Evolutionary conservation across 2,888 invertebrate species (phyloP).

Genomic region (Aplocera efformata): DNA sequence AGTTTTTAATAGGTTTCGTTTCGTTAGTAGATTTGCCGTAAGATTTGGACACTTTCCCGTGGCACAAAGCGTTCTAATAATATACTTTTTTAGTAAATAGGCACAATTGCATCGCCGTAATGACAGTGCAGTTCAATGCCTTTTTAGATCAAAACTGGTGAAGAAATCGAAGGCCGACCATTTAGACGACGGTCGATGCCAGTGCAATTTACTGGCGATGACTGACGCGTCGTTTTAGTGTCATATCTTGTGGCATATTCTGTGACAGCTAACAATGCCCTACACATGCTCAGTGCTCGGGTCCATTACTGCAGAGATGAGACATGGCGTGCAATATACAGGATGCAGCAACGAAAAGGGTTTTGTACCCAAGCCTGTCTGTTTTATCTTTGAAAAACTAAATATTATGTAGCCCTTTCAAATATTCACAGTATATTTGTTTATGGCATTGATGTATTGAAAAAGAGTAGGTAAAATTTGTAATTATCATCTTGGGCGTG

Average conservation of each 20-base stretch:
- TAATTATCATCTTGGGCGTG: too few relatives aligned
- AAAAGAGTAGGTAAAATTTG: too few relatives aligned
- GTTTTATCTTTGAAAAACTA: too few relatives aligned
- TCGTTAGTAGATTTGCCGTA: too few relatives aligned
- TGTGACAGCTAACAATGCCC: constrained; percentile 26
- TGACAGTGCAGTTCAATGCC: not conserved
- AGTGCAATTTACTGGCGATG: constrained; percentile 14
- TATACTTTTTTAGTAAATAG: too few relatives aligned
- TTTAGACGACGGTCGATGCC: constrained; percentile 11
- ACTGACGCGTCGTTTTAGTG: constrained; percentile 1
- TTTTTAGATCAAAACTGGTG: not conserved
- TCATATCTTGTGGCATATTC: constrained; percentile 1
- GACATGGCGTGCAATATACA: constrained; percentile 15
- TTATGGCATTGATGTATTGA: too few relatives aligned
- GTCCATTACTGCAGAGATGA: constrained; percentile 34
- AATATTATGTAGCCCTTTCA: too few relatives aligned
- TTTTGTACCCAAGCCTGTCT: not conserved
- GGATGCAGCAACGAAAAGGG: constrained; percentile 1
- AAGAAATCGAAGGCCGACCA: not conserved
- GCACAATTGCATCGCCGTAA: too few relatives aligned
- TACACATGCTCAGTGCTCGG: constrained; percentile 13
- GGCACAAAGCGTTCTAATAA: too few relatives aligned
- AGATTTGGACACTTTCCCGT: too few relatives aligned
- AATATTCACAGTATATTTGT: too few relatives aligned
- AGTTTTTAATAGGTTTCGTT: too few relatives aligned